Percentiles rank a stretch among this genome's conserved stretches.
Conservation (phyloP, 1,140 invertebrate species). For the Druon quercuslanigerum region DNA sequence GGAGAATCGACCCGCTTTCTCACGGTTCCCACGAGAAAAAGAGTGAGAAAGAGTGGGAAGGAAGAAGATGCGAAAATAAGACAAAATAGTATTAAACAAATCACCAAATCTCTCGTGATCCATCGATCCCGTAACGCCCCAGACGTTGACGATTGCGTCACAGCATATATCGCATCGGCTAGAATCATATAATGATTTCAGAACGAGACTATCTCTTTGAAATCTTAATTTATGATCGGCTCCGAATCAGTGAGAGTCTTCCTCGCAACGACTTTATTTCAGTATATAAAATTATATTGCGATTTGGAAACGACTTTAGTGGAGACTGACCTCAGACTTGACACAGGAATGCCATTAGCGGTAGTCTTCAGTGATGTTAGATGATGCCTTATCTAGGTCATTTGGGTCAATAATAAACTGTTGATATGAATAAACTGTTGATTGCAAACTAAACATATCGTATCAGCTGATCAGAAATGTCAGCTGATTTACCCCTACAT, state of each 20-base stretch:
- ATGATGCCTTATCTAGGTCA: background rate
- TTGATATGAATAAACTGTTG: background rate
- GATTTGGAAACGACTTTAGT: background rate
- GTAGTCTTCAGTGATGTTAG: background rate
- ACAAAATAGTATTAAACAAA: conserved; percentile 50
- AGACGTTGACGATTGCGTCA: conserved; percentile 28
- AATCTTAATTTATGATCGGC: conserved; percentile 28
- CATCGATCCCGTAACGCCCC: conserved; percentile 57
- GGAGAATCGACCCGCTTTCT: conserved; percentile 63
- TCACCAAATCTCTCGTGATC: conserved; percentile 56
- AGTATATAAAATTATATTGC: conserved; percentile 21
- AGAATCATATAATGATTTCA: conserved; percentile 22
- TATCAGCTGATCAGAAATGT: conserved; percentile 3
- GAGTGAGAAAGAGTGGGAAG: background rate
- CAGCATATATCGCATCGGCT: background rate
- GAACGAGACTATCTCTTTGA: conserved; percentile 30
- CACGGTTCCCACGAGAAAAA: conserved; percentile 50
- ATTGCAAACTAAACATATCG: too few relatives aligned
- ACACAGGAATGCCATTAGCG: too few relatives aligned
- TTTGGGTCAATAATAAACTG: background rate
- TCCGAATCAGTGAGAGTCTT: background rate
- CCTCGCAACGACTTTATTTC: conserved; percentile 29
- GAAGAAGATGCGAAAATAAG: conserved; percentile 38
- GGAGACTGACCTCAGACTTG: too few relatives aligned
- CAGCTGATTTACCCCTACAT: background rate